Evolutionary conservation across 37 sponge, comb jelly and placozoan species (phyloP), one percentile per base, ranked within the genome.

Genomic region (Petrosia ficiformis): DNA sequence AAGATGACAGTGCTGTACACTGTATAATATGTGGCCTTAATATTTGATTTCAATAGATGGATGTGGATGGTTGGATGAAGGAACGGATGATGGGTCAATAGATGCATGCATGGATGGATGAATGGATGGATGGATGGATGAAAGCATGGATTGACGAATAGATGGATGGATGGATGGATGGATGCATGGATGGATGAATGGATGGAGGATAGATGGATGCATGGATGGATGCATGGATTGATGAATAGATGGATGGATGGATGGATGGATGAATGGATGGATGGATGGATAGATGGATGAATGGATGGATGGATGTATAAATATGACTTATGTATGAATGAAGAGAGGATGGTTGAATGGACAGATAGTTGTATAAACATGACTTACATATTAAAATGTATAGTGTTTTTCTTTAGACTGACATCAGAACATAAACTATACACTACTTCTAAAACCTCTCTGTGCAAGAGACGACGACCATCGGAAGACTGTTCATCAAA

Each of bases 341-440:
- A n/a, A 61, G 63, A 61, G 22, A 35, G 70, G 8, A 10, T 29
- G 14, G n/a, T n/a, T n/a, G n/a, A n/a, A n/a, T n/a, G n/a, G n/a
- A n/a, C n/a, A n/a, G n/a, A n/a, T n/a, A n/a, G n/a, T n/a, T n/a
- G n/a, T n/a, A n/a, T n/a, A n/a, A n/a, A n/a, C 54, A 19, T 14
- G 39, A 74, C 80, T 74, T 33, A 79, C 86, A 48, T 1, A 59
- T 79, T 85, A 30, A 90, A 61, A 43, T 69, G 73, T 8, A 73
- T 71, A 21, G 25, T 69, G 65, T 86, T 90, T 37, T 74, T 83
- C 35, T 42, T 77, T 35, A 71, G 56, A 67, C 79, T 78, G 39
- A 90, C 79, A 42, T 85, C 91, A 82, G 82, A 77, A 67, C 91
- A 85, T 21, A 90, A 60, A 19, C 41, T 65, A 58, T 44, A 78